Percentiles rank a stretch among this genome's conserved stretches.
These are phyloP conservation scores for Sarcophaga variegata DNA, from an alignment of 2,888 invertebrate species.

Conservation along the genomic window DNA sequence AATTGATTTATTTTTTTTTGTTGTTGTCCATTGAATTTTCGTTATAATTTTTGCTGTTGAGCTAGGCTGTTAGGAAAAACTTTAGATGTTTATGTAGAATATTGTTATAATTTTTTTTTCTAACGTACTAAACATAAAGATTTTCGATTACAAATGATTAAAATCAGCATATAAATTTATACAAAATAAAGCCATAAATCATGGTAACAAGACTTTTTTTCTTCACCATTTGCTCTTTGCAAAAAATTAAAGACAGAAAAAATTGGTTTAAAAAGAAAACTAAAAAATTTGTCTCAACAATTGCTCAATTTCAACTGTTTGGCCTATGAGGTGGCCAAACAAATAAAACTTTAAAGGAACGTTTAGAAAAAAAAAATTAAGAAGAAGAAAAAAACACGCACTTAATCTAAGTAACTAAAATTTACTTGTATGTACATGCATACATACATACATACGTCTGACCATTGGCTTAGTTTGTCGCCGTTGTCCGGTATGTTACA, in stretches of 20 bases:
- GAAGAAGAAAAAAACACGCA: conserved; percentile 46
- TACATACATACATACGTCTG: background rate
- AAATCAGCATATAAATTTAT: conserved; percentile 68
- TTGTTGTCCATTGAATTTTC: background rate
- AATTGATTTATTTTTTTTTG: conserved; percentile 37
- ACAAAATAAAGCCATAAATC: conserved; percentile 68
- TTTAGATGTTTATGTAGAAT: conserved; percentile 28
- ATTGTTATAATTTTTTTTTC: conserved; percentile 15
- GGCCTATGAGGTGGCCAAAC: conserved; percentile 60
- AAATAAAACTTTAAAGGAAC: conserved; percentile 45
- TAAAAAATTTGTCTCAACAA: conserved; percentile 68
- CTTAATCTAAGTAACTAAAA: conserved; percentile 5
- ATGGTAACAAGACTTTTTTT: conserved; percentile 62
- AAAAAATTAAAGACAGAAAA: conserved; percentile 23
- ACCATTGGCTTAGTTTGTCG: conserved; percentile 11
- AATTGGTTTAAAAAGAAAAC: conserved; percentile 7
- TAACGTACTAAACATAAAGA: conserved; percentile 47
- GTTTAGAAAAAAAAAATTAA: background rate
- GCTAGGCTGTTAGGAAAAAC: background rate
- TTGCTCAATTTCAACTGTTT: conserved; percentile 69
- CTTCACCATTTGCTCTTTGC: background rate
- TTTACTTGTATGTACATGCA: conserved; percentile 8
- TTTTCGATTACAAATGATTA: conserved; percentile 69
- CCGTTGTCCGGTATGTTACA: background rate
- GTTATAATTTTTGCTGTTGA: too few species aligned